phyloP scores from a whole-genome alignment of 2,113 vertebrate genomes.

The Neolamprologus devosi region DNA sequence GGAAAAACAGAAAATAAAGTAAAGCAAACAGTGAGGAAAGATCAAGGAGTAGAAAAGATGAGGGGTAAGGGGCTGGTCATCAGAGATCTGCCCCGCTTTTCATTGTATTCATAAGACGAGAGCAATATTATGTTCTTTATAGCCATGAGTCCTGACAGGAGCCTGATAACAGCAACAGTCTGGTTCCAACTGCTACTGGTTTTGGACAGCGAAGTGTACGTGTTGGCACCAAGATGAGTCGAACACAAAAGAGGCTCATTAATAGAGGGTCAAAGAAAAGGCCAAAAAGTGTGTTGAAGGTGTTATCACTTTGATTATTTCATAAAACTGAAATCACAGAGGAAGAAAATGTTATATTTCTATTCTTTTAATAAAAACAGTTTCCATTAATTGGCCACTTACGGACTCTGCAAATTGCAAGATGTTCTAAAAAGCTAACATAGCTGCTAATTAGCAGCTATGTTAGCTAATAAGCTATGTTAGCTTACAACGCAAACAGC shows the following conservation, averaged over 20 bases:
- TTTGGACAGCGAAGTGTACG: background rate
- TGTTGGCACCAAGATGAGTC: background rate
- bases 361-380: background rate
- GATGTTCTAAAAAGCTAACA: background rate
- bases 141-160: background rate
- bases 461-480: background rate
- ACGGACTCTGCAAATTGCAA: background rate
- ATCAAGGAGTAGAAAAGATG: slow-evolving; percentile 57
- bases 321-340: background rate
- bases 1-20: slow-evolving; percentile 67
- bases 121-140: slow-evolving; percentile 44
- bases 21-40: slow-evolving; percentile 70
- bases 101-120: slow-evolving; percentile 46
- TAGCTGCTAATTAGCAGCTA: background rate
- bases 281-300: background rate
- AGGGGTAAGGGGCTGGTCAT: slow-evolving; percentile 57
- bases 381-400: background rate
- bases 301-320: background rate
- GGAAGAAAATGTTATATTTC: background rate
- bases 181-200: background rate
- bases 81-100: slow-evolving; percentile 39
- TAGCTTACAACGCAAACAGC: background rate
- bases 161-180: slow-evolving; percentile 13
- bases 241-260: fast-evolving
- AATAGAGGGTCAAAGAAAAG: background rate